Conservation (phyloP, 2,888 invertebrate species). For the Synanthedon myopaeformis region DNA sequence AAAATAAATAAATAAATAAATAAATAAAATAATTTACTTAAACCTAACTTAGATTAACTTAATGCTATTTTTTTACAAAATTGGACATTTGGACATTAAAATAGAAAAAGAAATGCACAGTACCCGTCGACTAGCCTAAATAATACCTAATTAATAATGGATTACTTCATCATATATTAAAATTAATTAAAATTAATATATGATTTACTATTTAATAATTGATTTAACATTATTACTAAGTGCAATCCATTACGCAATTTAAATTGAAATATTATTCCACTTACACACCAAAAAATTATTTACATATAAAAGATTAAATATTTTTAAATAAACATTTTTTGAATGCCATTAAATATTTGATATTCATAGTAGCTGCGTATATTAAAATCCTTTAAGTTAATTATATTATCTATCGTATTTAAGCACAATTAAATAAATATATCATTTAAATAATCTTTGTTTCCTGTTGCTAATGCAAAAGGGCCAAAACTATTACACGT, state of each 20-base stretch:
- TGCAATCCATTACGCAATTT: slow-evolving; percentile 27
- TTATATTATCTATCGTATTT: slow-evolving; percentile 16
- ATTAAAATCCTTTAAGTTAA: slow-evolving; percentile 3
- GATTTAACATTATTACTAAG: slow-evolving; percentile 26
- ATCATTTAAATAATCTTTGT: slow-evolving; percentile 17
- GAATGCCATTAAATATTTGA: slow-evolving; percentile 15
- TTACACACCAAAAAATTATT: not conserved
- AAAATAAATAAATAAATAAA: slow-evolving; percentile 23
- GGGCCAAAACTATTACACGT: slow-evolving; percentile 19
- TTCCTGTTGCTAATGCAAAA: slow-evolving; percentile 27
- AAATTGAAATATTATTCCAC: not conserved
- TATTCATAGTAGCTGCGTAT: not conserved
- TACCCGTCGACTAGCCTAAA: slow-evolving; percentile 67
- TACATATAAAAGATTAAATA: not conserved
- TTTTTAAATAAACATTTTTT: slow-evolving; percentile 1
- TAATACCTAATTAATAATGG: slow-evolving; percentile 14
- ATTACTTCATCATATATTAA: slow-evolving; percentile 7
- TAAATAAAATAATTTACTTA: slow-evolving; percentile 19
- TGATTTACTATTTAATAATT: slow-evolving; percentile 10
- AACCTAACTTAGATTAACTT: slow-evolving; percentile 16
- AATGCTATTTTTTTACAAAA: slow-evolving; percentile 54
- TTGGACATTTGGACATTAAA: slow-evolving; percentile 50
- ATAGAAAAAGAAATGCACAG: slow-evolving; percentile 52
- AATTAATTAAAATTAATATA: slow-evolving; percentile 11
- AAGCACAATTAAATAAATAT: slow-evolving; percentile 1